These are phyloP conservation scores for Halocynthia aurantium DNA, from an alignment of 23 tunicate species.

Conservation along the genomic window DNA sequence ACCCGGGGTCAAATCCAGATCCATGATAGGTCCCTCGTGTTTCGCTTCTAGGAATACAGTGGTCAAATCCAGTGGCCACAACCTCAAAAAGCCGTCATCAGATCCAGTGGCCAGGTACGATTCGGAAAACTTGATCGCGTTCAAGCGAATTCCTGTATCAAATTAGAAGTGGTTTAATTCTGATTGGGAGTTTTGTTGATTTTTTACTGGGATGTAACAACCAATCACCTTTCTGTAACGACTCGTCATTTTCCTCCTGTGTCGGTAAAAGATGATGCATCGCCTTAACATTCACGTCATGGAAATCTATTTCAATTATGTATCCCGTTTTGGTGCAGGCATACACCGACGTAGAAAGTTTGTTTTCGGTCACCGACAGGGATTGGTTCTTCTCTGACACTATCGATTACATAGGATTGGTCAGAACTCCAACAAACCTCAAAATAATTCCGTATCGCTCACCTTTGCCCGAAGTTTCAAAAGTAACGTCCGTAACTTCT, in stretches of 20 bases:
- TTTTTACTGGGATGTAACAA: background rate
- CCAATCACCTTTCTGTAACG: background rate
- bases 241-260: background rate
- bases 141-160: slow-evolving; percentile 27
- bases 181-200: background rate
- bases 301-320: slow-evolving; percentile 69
- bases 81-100: slow-evolving; percentile 68
- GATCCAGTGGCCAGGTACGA: slow-evolving; percentile 77
- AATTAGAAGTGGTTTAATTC: background rate
- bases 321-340: slow-evolving; percentile 74
- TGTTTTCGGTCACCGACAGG: background rate
- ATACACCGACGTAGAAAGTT: slow-evolving; percentile 32
- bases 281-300: background rate
- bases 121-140: slow-evolving; percentile 32
- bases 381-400: slow-evolving; percentile 19
- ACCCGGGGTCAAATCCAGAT: slow-evolving; percentile 60
- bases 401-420: background rate
- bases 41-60: slow-evolving; percentile 88
- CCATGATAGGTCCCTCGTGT: slow-evolving; percentile 70
- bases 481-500: slow-evolving; percentile 73
- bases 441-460: background rate
- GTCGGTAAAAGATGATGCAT: slow-evolving; percentile 7
- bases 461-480: slow-evolving; percentile 45
- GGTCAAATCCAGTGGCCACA: slow-evolving; percentile 87
- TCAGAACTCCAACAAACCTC: too few relatives aligned